phyloP scores from a whole-genome alignment of 2,888 invertebrate genomes.

The Meandrusa payeni region DNA sequence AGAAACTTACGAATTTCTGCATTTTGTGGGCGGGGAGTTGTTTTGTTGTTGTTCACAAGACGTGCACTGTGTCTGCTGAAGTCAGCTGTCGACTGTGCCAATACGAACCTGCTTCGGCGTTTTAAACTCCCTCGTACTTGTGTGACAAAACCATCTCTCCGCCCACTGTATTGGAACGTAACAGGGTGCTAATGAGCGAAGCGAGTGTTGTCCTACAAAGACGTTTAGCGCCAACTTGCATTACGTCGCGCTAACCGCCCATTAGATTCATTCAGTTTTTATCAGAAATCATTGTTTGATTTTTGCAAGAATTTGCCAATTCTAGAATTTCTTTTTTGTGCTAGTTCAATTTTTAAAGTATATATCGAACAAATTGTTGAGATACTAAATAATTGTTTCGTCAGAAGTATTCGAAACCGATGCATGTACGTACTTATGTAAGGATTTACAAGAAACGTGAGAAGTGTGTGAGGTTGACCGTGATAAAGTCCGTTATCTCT shows the following conservation, averaged over 20 bases:
- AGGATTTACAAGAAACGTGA: no score
- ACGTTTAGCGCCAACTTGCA: conserved; percentile 39
- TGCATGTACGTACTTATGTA: no score
- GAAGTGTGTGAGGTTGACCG: no score
- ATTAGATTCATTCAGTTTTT: conserved; percentile 39
- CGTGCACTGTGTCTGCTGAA: conserved; percentile 36
- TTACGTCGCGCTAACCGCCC: conserved; percentile 28
- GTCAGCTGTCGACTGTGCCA: conserved; percentile 49
- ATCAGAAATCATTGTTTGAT: conserved; percentile 29
- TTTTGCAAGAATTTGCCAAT: conserved; percentile 10
- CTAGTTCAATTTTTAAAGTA: neutral
- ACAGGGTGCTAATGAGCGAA: conserved; percentile 64
- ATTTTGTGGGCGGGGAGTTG: conserved; percentile 39
- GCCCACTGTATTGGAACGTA: conserved; percentile 35
- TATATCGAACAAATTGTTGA: no score
- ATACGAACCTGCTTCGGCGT: conserved; percentile 31
- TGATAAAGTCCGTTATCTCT: no score
- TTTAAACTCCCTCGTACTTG: conserved; percentile 54
- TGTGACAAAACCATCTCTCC: conserved; percentile 57
- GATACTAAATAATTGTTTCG: no score
- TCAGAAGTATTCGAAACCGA: no score
- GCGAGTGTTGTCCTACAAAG: conserved; percentile 46
- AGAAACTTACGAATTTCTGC: conserved; percentile 66
- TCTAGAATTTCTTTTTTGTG: neutral
- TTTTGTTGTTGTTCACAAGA: conserved; percentile 30